A percentile compares a stretch with the other conserved stretches of the same genome.
phyloP scores from a whole-genome alignment of 2,113 vertebrate genomes.

The Ciconia boyciana region DNA sequence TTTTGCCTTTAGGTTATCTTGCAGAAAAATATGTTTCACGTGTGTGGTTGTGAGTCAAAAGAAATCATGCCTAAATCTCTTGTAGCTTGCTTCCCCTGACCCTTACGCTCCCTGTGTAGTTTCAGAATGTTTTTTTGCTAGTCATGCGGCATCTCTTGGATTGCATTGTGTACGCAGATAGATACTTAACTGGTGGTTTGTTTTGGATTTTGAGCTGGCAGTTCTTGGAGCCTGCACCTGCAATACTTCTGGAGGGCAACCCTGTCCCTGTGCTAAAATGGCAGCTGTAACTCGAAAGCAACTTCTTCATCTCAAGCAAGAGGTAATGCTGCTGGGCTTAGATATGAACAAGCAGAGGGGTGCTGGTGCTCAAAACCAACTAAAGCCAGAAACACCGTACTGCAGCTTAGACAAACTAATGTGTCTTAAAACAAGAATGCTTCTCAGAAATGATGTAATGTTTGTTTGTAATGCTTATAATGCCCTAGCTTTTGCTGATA shows the following conservation, averaged over 20 bases:
- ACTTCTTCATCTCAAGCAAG: slow-evolving; percentile 81
- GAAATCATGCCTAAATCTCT: too few relatives aligned
- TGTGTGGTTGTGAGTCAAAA: neutral
- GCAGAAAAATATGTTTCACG: fast-evolving
- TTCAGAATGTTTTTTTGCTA: neutral
- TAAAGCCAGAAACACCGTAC: neutral
- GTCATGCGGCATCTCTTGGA: neutral
- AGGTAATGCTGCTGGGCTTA: slow-evolving; percentile 70
- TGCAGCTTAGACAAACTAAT: neutral
- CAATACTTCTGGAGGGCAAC: slow-evolving; percentile 39
- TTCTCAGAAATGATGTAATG: neutral
- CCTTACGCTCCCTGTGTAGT: neutral
- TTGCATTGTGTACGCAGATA: neutral
- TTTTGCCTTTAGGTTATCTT: neutral
- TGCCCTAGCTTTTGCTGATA: neutral
- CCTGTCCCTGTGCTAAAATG: slow-evolving; percentile 82
- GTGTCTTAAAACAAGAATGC: neutral
- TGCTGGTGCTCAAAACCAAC: neutral
- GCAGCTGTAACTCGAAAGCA: slow-evolving; percentile 81
- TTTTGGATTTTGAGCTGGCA: slow-evolving; percentile 75
- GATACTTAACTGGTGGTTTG: neutral
- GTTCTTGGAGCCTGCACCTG: slow-evolving; percentile 87
- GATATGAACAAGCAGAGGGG: neutral
- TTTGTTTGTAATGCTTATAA: neutral
- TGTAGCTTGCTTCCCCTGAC: neutral